A percentile compares a stretch with the other conserved stretches of the same genome.
Evolutionary conservation across 1,140 invertebrate species (phyloP).

Genomic region (Pseudoatta argentina): DNA sequence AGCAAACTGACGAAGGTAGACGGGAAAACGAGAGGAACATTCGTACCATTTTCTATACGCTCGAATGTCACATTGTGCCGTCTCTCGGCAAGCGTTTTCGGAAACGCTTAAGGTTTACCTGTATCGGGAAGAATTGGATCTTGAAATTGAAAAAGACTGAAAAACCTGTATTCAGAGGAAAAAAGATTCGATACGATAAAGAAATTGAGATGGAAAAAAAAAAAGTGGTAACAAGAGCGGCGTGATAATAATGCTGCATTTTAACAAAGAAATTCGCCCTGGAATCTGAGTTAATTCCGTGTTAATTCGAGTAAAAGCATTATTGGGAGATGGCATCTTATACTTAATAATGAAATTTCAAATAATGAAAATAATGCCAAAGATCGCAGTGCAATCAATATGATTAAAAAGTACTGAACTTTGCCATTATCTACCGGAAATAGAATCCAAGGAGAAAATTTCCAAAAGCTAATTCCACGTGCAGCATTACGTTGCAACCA

Average conservation of each 20-base stretch:
- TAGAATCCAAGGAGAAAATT: not conserved
- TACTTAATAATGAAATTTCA: slow-evolving; percentile 1
- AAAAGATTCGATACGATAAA: slow-evolving; percentile 59
- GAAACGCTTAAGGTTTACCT: slow-evolving; percentile 24
- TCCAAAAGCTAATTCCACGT: not conserved
- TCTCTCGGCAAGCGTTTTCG: slow-evolving; percentile 56
- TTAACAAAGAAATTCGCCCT: not conserved
- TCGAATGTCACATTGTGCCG: slow-evolving; percentile 56
- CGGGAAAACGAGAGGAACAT: slow-evolving; percentile 25
- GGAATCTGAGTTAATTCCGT: not conserved
- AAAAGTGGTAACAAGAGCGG: not conserved
- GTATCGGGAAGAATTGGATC: slow-evolving; percentile 76
- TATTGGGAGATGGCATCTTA: not conserved
- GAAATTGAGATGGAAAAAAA: slow-evolving; percentile 6
- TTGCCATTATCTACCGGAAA: not conserved
- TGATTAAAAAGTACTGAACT: slow-evolving; percentile 25
- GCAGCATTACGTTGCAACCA: not conserved
- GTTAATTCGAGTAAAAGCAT: slow-evolving; percentile 11
- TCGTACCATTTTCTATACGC: slow-evolving; percentile 46
- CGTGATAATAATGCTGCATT: slow-evolving; percentile 2
- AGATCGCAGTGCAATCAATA: not conserved
- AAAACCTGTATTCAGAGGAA: slow-evolving; percentile 78
- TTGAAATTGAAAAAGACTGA: slow-evolving; percentile 82
- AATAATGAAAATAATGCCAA: slow-evolving; percentile 1
- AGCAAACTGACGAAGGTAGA: slow-evolving; percentile 36